Evolutionary conservation across 2,113 vertebrate genomes (phyloP).

Genomic region (Mellivora capensis): DNA sequence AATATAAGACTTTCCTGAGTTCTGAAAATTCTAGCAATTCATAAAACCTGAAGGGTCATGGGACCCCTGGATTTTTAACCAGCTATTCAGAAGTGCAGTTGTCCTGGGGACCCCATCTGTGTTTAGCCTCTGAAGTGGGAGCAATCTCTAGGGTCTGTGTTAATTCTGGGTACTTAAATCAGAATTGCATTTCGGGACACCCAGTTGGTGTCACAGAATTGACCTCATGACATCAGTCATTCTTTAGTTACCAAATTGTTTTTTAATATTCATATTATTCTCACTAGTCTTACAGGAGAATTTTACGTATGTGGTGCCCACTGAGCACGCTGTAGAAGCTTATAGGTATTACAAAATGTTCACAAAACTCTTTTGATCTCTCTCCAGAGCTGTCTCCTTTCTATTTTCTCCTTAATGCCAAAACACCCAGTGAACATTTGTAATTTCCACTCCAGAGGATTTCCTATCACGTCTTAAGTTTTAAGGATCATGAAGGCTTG

Average conservation of each 20-base stretch:
- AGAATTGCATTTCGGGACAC: not conserved
- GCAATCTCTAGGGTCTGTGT: not conserved
- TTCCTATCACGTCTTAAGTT: not conserved
- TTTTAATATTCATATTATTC: not conserved
- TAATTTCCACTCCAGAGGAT: slow-evolving; percentile 27
- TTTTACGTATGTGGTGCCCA: not conserved
- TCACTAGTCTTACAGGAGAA: not conserved
- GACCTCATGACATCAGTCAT: not conserved
- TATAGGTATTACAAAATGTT: not conserved
- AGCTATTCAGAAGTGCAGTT: not conserved
- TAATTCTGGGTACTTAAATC: not conserved
- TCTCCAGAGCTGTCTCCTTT: not conserved
- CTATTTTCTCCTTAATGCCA: not conserved
- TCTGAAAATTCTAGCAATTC: not conserved
- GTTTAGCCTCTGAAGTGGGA: not conserved
- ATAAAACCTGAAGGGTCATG: not conserved
- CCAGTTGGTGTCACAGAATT: not conserved
- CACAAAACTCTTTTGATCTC: not conserved
- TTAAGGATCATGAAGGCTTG: not conserved
- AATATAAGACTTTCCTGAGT: not conserved
- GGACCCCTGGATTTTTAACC: not conserved
- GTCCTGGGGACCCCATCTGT: not conserved
- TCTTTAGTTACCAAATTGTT: not conserved
- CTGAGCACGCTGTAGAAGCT: not conserved
- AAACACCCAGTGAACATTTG: not conserved